Evolutionary conservation across 2,888 invertebrate genomes (phyloP).

Genomic region (Nematopogon swammerdamellus): DNA sequence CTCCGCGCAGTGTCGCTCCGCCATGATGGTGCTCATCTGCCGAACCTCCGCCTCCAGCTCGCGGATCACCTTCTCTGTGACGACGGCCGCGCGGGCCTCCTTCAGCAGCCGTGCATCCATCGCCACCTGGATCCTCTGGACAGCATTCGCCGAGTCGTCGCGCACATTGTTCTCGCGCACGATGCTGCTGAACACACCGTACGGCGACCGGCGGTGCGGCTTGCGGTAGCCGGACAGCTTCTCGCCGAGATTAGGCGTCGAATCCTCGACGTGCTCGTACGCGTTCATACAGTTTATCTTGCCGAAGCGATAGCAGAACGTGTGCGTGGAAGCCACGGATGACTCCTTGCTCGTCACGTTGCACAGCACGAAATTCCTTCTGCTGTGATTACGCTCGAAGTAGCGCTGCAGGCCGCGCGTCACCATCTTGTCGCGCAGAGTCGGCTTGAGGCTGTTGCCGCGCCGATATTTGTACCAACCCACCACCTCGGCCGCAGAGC

Average conservation of each 20-base stretch:
- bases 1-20: conserved; percentile 35
- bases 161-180: conserved; percentile 38
- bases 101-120: conserved; percentile 33
- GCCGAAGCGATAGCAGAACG: conserved; percentile 60
- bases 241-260: conserved; percentile 53
- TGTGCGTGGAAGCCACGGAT: conserved; percentile 54
- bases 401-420: conserved; percentile 59
- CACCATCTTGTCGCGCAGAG: conserved; percentile 60
- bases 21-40: conserved; percentile 38
- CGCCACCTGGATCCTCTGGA: conserved; percentile 39
- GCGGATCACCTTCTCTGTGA: conserved; percentile 35
- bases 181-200: conserved; percentile 41
- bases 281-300: conserved; percentile 52
- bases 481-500: conserved; percentile 54
- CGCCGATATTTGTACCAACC: conserved; percentile 67
- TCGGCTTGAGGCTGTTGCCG: conserved; percentile 50
- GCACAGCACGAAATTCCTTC: conserved; percentile 61
- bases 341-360: conserved; percentile 54
- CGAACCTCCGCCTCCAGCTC: conserved; percentile 46
- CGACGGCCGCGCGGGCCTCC: conserved; percentile 40
- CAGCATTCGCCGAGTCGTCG: conserved; percentile 37
- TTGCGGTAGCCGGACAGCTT: conserved; percentile 46
- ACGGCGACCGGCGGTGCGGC: conserved; percentile 25
- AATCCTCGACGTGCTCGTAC: conserved; percentile 51
- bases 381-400: conserved; percentile 49